Conservation (phyloP, 1,140 invertebrate genomes). For the Drosophila lowei region DNA sequence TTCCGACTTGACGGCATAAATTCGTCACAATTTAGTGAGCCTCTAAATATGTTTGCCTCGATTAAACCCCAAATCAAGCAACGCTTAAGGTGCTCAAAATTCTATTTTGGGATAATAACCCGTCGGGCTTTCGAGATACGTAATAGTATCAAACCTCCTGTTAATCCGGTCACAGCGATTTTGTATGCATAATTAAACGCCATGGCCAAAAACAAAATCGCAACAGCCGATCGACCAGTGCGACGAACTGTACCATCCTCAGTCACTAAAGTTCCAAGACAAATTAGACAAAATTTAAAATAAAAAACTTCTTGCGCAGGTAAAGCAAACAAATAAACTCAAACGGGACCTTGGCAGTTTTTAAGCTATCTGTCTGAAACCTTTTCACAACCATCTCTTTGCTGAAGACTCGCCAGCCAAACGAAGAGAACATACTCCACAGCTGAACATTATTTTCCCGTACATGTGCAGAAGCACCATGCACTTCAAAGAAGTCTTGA, state of each 20-base stretch:
- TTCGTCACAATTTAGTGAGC: slow-evolving; percentile 43
- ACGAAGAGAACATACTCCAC: too few relatives aligned
- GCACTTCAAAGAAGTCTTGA: too few relatives aligned
- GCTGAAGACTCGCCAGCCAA: too few relatives aligned
- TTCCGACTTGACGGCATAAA: slow-evolving; percentile 58
- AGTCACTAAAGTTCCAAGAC: slow-evolving; percentile 31
- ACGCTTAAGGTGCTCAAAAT: slow-evolving; percentile 84
- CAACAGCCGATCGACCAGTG: slow-evolving; percentile 60
- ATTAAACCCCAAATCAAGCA: slow-evolving; percentile 84
- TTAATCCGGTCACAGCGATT: slow-evolving; percentile 85
- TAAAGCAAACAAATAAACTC: too few relatives aligned
- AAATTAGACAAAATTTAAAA: too few relatives aligned
- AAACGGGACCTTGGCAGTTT: too few relatives aligned
- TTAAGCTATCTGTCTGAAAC: too few relatives aligned
- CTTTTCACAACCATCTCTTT: too few relatives aligned
- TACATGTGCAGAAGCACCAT: too few relatives aligned
- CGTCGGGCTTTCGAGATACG: slow-evolving; percentile 88
- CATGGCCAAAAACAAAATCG: slow-evolving; percentile 84
- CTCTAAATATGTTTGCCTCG: slow-evolving; percentile 78
- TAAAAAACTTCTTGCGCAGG: too few relatives aligned
- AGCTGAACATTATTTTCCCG: too few relatives aligned
- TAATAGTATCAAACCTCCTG: slow-evolving; percentile 85
- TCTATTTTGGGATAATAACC: slow-evolving; percentile 84
- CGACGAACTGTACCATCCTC: slow-evolving; percentile 61
- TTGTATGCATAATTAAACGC: slow-evolving; percentile 87